Percentiles rank a stretch among this genome's conserved stretches.
Evolutionary conservation across 2,888 invertebrate genomes (phyloP).

Genomic region (Argyresthia albistria): DNA sequence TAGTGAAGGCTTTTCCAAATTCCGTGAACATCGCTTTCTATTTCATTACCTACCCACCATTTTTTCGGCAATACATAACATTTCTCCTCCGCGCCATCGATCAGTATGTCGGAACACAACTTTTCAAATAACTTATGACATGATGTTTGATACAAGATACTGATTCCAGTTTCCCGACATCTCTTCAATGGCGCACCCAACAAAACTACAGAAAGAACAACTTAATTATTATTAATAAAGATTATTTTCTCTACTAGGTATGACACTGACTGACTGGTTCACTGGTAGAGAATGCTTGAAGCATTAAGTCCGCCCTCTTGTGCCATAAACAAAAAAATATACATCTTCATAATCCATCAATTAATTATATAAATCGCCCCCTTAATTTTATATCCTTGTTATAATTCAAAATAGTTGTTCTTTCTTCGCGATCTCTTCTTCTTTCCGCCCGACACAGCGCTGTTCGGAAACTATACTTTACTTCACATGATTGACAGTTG

Average conservation of each 20-base stretch:
- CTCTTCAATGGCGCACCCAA: too few relatives aligned
- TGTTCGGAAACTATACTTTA: constrained; percentile 13
- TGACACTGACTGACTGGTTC: neutral
- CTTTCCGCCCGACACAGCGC: constrained; percentile 40
- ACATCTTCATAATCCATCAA: neutral
- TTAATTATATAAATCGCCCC: neutral
- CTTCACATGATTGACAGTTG: neutral
- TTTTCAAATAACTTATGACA: too few relatives aligned
- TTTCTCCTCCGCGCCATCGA: constrained; percentile 1
- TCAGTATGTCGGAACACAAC: neutral
- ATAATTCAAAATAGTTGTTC: constrained; percentile 27
- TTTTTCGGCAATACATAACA: constrained; percentile 59
- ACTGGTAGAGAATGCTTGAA: too few relatives aligned
- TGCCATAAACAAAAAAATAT: neutral
- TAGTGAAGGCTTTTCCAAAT: constrained; percentile 33
- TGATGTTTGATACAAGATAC: neutral
- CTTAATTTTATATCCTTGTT: neutral
- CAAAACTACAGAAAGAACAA: constrained; percentile 16
- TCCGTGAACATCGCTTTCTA: constrained; percentile 40
- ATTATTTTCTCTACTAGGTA: neutral
- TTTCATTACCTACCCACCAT: constrained; percentile 23
- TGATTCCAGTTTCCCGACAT: neutral
- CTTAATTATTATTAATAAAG: constrained; percentile 12
- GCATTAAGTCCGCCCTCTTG: neutral
- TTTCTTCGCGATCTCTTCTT: constrained; percentile 21